Conservation (phyloP, 2,113 vertebrate species). For the Rissa tridactyla region DNA sequence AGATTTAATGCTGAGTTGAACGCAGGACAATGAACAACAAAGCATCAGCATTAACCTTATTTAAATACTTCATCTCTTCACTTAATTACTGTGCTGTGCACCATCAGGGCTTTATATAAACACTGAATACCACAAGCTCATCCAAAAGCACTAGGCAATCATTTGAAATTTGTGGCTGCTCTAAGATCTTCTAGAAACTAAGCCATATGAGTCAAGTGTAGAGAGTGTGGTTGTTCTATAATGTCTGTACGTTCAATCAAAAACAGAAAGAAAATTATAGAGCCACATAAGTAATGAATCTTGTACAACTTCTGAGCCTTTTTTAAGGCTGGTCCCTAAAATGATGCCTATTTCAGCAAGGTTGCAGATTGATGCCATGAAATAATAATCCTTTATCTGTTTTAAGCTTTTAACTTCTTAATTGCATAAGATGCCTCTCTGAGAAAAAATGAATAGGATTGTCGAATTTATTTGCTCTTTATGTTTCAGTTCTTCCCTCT, state of each 20-base stretch:
- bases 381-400: background rate
- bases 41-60: background rate
- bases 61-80: background rate
- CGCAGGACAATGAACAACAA: background rate
- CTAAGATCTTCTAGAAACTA: background rate
- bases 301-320: background rate
- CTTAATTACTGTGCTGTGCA: background rate
- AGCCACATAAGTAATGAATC: background rate
- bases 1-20: background rate
- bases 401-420: background rate
- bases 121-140: background rate
- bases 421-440: background rate
- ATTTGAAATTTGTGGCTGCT: background rate
- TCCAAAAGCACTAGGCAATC: background rate
- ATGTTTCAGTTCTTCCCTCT: background rate
- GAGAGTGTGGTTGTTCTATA: background rate
- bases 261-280: background rate
- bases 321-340: background rate
- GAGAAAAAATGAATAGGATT: background rate
- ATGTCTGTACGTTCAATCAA: background rate
- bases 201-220: too few species aligned
- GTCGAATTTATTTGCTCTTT: background rate
- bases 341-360: background rate
- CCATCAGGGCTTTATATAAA: background rate
- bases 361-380: background rate